Evolutionary conservation across 2,113 vertebrate species (phyloP), one percentile per base, ranked within the genome.

Genomic region (Acinonyx jubatus): DNA sequence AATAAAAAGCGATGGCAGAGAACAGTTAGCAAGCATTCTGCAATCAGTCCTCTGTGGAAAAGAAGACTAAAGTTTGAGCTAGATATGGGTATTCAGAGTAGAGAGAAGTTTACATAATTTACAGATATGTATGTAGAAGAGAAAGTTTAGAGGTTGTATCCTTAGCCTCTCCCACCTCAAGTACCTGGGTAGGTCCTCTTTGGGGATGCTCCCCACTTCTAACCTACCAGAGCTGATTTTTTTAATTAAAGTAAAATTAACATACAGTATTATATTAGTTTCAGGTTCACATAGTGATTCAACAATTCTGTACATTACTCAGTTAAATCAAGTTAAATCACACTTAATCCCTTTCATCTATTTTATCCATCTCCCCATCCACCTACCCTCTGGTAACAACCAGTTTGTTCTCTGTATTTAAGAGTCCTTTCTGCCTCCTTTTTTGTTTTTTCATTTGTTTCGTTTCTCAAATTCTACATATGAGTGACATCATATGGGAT

Each of bases 171-270:
- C 31, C 48, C 13, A 78, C 27, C 36, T 45, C 41, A 25, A 45
- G 31, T 33, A 68, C 55, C 3, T 36, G 18, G n/a, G 18, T 25
- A 81, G 61, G 5, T 85, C 12, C 33, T 81, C 29, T 38, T 1
- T 25, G 23, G 12, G n/a, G 15, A 38, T 7, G 3, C 41, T 15
- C 21, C 7, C 63, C 29, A 19, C 4, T 1, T 31, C 1, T 0
- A n/a, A 5, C 57, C 23, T 33, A 11, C n/a, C 55, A 21, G 6
- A 88, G n/a, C 23, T 76, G 7, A 27, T 48, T 45, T 31, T 76
- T 78, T 78, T 1, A 27, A 74, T 45, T 76, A 48, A 31, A 45
- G 8, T 78, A 78, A 16, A 48, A 48, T 48, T 78, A 48, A 48
- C 27, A 31, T 48, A 48, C 74, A 78, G 15, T 31, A 48, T 78